Percentiles rank a stretch among this genome's conserved stretches.
Conservation (phyloP, 92 coral and sea anemone genomes). For the Epizoanthus stellaris region DNA sequence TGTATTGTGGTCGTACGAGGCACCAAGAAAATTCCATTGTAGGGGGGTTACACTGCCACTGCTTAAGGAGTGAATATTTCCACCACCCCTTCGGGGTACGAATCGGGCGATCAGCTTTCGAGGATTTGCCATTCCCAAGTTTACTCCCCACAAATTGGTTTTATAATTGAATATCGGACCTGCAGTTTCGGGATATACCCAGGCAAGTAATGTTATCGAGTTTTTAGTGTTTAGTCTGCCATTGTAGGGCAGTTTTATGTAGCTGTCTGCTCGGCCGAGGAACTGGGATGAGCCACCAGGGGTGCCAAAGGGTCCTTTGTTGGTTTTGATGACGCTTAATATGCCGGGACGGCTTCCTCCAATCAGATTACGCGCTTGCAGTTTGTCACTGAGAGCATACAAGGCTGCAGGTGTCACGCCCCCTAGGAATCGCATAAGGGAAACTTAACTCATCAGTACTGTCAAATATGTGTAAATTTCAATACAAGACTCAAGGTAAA, state of each 20-base stretch:
- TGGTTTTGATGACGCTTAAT: not conserved
- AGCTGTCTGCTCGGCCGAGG: constrained; percentile 24
- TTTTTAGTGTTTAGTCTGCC: not conserved
- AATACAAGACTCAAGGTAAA: not conserved
- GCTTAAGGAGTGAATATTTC: constrained; percentile 4
- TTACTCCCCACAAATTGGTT: constrained; percentile 5
- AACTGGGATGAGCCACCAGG: constrained; percentile 33
- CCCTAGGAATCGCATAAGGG: not conserved
- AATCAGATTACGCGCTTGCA: constrained; percentile 23
- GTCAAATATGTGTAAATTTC: not conserved
- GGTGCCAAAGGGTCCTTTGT: constrained; percentile 25
- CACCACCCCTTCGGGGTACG: not conserved
- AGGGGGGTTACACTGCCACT: constrained; percentile 26
- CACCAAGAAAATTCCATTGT: constrained; percentile 38
- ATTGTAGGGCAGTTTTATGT: not conserved
- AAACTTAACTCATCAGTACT: not conserved
- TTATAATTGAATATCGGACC: constrained; percentile 23
- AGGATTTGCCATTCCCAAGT: constrained; percentile 38
- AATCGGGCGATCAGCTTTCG: constrained; percentile 13
- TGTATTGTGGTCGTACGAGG: constrained; percentile 11
- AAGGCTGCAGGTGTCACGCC: constrained; percentile 19
- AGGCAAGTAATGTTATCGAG: constrained; percentile 28
- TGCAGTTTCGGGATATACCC: constrained; percentile 35
- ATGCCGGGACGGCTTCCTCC: constrained; percentile 25
- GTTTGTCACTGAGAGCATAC: constrained; percentile 21